These are phyloP conservation scores for Sesia bembeciformis DNA, from an alignment of 2,888 invertebrate genomes.

Conservation along the genomic window DNA sequence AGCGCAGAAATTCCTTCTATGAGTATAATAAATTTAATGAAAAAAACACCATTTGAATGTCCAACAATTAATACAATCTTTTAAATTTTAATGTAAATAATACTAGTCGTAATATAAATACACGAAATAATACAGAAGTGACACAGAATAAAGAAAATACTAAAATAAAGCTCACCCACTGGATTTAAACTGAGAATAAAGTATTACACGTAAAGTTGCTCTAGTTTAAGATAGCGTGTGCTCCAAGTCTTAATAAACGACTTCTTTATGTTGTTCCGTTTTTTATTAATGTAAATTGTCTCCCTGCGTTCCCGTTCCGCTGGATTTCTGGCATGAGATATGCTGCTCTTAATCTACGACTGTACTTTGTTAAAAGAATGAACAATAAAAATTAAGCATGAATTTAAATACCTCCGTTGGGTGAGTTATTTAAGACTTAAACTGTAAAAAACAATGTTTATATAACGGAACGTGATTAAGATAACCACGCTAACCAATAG, in stretches of 20 bases:
- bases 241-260: constrained; percentile 4
- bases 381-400: not conserved
- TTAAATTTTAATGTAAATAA: too few species aligned
- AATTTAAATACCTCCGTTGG: not conserved
- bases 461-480: too few species aligned
- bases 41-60: too few species aligned
- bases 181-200: not conserved
- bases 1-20: too few species aligned
- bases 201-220: constrained; percentile 11
- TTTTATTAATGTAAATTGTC: constrained; percentile 19
- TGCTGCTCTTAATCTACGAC: constrained; percentile 2
- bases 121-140: too few species aligned
- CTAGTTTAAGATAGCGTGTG: constrained; percentile 13
- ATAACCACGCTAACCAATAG: too few species aligned
- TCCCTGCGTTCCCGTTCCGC: not conserved
- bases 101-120: too few species aligned
- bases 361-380: not conserved
- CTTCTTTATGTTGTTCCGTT: constrained; percentile 12
- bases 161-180: not conserved
- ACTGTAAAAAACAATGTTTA: not conserved
- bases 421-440: not conserved
- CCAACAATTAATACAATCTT: too few species aligned
- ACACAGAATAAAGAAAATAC: not conserved
- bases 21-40: too few species aligned
- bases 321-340: constrained; percentile 12